Percentiles rank a stretch among this genome's conserved stretches.
Conservation (phyloP, 2,797 vertebrate species). For the Buceros bicornis region DNA sequence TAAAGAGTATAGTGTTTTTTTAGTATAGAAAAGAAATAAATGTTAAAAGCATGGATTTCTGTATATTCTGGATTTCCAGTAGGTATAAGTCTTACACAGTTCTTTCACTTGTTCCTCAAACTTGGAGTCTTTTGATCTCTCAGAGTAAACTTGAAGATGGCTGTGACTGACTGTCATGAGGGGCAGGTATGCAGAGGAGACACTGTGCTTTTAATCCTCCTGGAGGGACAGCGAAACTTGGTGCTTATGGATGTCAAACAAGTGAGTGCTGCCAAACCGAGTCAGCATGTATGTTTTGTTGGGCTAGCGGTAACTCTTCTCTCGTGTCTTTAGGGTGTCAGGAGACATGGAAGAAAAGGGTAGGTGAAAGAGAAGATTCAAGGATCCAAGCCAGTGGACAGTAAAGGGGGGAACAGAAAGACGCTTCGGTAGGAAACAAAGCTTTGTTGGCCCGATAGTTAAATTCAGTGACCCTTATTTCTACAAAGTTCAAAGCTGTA, state of each 20-base stretch:
- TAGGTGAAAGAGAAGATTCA: background rate
- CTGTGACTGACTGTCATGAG: background rate
- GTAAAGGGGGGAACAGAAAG: background rate
- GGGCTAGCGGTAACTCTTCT: background rate
- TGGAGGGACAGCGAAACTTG: background rate
- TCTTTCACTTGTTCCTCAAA: background rate
- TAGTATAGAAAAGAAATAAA: background rate
- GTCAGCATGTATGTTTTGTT: background rate
- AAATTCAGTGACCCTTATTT: background rate
- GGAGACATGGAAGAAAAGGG: background rate
- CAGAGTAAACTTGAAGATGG: background rate
- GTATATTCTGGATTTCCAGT: background rate
- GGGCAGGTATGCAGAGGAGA: background rate
- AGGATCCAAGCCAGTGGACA: background rate
- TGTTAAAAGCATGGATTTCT: background rate
- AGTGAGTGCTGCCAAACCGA: background rate
- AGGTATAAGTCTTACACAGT: background rate
- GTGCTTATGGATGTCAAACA: background rate
- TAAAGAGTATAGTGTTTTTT: background rate
- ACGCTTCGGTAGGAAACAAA: background rate
- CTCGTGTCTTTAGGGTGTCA: background rate
- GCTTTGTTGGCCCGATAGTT: rapidly evolving
- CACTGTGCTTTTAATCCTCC: background rate
- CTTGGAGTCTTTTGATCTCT: background rate
- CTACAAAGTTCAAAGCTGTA: background rate